These are phyloP conservation scores for Uropetala carovei DNA, from an alignment of 2,888 invertebrate species.

Conservation along the genomic window DNA sequence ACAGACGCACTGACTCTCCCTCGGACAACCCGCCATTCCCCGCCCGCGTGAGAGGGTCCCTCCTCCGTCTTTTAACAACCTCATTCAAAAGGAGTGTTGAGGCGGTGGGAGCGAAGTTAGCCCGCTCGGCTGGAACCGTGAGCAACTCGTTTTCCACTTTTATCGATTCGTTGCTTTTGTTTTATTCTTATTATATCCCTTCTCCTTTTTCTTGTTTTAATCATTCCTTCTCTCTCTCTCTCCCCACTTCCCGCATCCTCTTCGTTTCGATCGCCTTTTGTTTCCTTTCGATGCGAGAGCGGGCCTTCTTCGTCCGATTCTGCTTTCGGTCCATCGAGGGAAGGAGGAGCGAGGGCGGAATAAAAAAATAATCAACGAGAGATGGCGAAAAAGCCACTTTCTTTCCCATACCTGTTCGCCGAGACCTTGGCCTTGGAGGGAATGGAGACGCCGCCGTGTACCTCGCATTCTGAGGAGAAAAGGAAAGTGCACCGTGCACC, in stretches of 20 bases:
- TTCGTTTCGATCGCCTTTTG: not conserved
- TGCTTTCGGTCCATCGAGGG: not conserved
- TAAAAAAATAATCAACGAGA: not conserved
- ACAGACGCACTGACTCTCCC: not conserved
- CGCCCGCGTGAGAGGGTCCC: no score
- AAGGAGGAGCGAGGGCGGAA: not conserved
- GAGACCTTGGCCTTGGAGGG: slow-evolving; percentile 25
- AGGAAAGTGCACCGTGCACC: not conserved
- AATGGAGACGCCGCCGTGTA: not conserved
- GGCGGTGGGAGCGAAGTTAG: no score
- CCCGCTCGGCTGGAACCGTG: not conserved
- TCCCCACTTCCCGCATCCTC: not conserved
- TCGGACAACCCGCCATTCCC: not conserved
- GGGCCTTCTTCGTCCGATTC: slow-evolving; percentile 17
- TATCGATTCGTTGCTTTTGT: not conserved
- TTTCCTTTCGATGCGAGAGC: not conserved
- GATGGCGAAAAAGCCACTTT: slow-evolving; percentile 3
- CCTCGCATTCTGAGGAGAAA: not conserved
- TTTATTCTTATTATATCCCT: no score
- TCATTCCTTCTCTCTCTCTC: not conserved
- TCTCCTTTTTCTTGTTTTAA: no score
- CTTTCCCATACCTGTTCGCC: slow-evolving; percentile 23
- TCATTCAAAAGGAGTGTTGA: not conserved
- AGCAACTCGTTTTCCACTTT: slow-evolving; percentile 5
- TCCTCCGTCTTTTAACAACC: no score